Percentiles rank a stretch among this genome's conserved stretches.
Evolutionary conservation across 2,113 vertebrate genomes (phyloP).

Genomic region (Lipotes vexillifer): DNA sequence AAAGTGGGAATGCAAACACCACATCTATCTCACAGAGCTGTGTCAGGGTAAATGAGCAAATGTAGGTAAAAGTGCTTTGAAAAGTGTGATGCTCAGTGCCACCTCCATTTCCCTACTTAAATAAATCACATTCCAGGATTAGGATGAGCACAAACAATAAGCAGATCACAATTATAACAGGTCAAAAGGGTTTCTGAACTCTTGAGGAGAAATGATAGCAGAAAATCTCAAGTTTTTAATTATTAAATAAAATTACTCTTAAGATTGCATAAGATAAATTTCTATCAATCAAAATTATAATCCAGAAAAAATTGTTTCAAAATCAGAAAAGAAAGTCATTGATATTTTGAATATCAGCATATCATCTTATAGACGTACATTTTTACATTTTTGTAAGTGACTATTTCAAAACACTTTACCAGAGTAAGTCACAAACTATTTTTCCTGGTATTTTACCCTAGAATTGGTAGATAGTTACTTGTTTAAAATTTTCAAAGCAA

Average conservation of each 20-base stretch:
- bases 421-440: not conserved
- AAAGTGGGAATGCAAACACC: not conserved
- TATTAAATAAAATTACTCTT: conserved; percentile 26
- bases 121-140: not conserved
- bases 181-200: not conserved
- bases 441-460: not conserved
- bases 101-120: not conserved
- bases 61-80: not conserved
- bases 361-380: not conserved
- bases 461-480: not conserved
- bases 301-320: not conserved
- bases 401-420: conserved; percentile 33
- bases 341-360: conserved; percentile 30
- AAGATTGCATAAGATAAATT: not conserved
- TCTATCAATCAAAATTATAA: conserved; percentile 34
- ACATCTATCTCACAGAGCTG: not conserved
- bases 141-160: not conserved
- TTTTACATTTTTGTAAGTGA: not conserved
- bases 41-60: conserved; percentile 1
- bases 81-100: not conserved
- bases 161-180: not conserved
- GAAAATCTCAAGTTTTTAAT: conserved; percentile 38
- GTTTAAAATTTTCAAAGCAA: not conserved
- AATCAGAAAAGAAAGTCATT: not conserved
- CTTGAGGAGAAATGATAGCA: conserved; percentile 4